Percentiles rank a stretch among this genome's conserved stretches.
Evolutionary conservation across 1,140 invertebrate species (phyloP).

Genomic region (Medauroidea extradentata): DNA sequence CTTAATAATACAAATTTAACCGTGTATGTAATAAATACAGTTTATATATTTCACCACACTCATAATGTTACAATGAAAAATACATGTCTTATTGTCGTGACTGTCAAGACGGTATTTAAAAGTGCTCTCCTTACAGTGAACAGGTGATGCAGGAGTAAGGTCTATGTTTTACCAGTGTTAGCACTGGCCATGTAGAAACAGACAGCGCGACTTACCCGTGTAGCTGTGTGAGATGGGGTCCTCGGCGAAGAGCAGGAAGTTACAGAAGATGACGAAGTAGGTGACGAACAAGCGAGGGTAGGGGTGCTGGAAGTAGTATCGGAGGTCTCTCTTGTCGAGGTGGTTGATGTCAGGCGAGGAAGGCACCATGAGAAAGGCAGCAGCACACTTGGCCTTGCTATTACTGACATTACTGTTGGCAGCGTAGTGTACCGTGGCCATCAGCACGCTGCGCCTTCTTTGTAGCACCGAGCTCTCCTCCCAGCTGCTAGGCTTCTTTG

Average conservation of each 20-base stretch:
- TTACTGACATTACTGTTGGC: neutral
- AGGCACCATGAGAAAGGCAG: constrained; percentile 19
- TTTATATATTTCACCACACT: too few relatives aligned
- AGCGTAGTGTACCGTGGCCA: neutral
- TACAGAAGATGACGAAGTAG: constrained; percentile 53
- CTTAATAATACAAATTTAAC: too few relatives aligned
- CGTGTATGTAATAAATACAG: too few relatives aligned
- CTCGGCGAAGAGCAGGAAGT: constrained; percentile 55
- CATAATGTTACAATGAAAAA: too few relatives aligned
- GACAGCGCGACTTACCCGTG: constrained; percentile 26
- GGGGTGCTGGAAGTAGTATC: constrained; percentile 55
- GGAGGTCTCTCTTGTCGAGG: constrained; percentile 46
- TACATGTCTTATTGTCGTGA: too few relatives aligned
- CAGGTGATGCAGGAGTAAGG: neutral
- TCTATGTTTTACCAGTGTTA: neutral
- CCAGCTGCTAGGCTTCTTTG: constrained; percentile 27
- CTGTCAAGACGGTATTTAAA: too few relatives aligned
- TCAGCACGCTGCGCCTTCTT: constrained; percentile 22
- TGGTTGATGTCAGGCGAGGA: constrained; percentile 26
- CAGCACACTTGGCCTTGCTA: constrained; percentile 17
- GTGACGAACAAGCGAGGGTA: constrained; percentile 49
- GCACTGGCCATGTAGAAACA: neutral
- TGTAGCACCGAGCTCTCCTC: constrained; percentile 25
- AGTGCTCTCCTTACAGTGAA: too few relatives aligned
- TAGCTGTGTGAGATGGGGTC: constrained; percentile 55